Evolutionary conservation across 2,113 vertebrate species (phyloP), one percentile per base, ranked within the genome.

Genomic region (Silurus glanis): DNA sequence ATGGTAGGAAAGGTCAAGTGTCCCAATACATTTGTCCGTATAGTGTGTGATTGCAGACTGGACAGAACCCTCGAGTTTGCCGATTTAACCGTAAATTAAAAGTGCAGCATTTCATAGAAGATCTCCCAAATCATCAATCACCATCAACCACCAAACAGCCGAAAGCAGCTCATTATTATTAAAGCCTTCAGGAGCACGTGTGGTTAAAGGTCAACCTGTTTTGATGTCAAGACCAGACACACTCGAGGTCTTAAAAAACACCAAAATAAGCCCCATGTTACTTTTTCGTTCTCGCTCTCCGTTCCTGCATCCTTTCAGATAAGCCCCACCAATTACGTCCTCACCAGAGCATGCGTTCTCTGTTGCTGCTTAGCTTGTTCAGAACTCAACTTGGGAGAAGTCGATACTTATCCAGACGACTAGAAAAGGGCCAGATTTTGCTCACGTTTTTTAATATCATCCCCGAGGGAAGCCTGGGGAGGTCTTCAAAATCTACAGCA

Each of bases 381-480:
- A 85, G 83, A 82, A 80, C 75, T 84, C 19, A 71, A 86, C 86
- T 85, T 90, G 59, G 69, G 53, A 67, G 81, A 64, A 90, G 89
- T 90, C 87, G 87, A 87, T 89, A 89, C 89, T 87, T 90, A 89
- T 89, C 86, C 87, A 89, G 87, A 28, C 21, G 16, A 76, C 75
- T 78, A 81, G 87, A 85, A 83, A 81, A 84, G 83, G 75, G 86
- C 61, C 87, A 88, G 80, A 89, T 89, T 83, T 87, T 89, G 69
- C 78, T 25, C 75, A 82, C 85, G 85, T 71, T 84, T 86, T 78
- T 84, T 87, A 56, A 87, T 82, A 72, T 88, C 66, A 25, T 85
- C 78, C 82, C 53, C 47, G 55, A 76, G 85, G 85, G 85, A 85
- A 67, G 80, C 76, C 71, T 82, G 71, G 83, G 86, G 86, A 86